Evolutionary conservation across 1,140 invertebrate species (phyloP), one percentile per base, ranked within the genome.

Genomic region (Heliconius nattereri): DNA sequence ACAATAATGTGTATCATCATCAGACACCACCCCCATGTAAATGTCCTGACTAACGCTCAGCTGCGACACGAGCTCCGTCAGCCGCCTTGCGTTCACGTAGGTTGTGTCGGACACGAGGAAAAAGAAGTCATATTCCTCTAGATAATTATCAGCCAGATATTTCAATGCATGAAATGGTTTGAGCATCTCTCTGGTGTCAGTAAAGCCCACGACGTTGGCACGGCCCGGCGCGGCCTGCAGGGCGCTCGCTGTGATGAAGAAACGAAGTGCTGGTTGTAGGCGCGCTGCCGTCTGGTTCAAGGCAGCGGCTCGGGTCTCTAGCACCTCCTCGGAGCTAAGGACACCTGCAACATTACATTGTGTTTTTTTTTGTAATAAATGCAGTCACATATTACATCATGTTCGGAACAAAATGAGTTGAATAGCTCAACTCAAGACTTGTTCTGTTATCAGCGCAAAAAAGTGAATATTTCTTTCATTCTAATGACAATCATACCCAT

Each of bases 121-220:
- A 92, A 98, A 99, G 91, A 97, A 99, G 93, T 99, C 98, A 94
- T 97, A 99, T 80, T 97, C 97, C 76, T 98, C 96, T 13, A 97
- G 90, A 93, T 97, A 98, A 89, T 98, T 98, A 80, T 98, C 98
- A 23, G 96, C 96, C 8, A 99, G 96, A 87, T 99, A 99, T 89
- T 98, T 98, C 35, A 99, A 94, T 7, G 97, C 96, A 87, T 98
- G 97, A 91, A 98, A 98, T 3, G 97, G 96, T 85, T 97, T 96
- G 5, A 97, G 93, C 85, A 96, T 96, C 81, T 96, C 95, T 76
- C 96, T 95, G 0, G 96, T 96, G 84, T 98, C 97, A 1, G 97
- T 97, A 85, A 98, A 98, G 60, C 82, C 87, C 9, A 85, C 84
- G 13, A 86, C 80, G 76, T 84, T 85, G 60, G 83, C 75, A 70